phyloP scores from a whole-genome alignment of 37 sponge, comb jelly and placozoan genomes.

The Petrosia ficiformis region DNA sequence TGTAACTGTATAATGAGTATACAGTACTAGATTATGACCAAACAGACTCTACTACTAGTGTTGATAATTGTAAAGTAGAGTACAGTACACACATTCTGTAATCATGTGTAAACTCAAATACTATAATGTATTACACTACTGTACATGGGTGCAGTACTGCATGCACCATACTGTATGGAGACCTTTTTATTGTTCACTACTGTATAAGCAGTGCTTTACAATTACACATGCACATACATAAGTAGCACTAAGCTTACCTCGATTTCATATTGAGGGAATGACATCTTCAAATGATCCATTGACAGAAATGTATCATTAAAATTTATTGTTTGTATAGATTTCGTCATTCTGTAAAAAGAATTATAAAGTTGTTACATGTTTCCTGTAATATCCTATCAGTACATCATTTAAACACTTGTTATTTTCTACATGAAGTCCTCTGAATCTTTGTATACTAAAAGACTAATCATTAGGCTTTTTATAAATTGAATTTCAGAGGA shows the following conservation, averaged over 20 bases:
- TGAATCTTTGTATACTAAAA: too few species aligned
- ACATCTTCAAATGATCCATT: conserved; percentile 72
- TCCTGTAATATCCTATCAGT: too few species aligned
- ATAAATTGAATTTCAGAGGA: too few species aligned
- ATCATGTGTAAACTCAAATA: too few species aligned
- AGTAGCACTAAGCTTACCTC: conserved; percentile 30
- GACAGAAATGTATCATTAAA: conserved; percentile 97
- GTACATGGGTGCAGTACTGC: neutral
- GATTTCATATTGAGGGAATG: conserved; percentile 76
- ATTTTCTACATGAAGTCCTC: too few species aligned
- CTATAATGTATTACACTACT: neutral
- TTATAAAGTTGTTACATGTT: conserved; percentile 1
- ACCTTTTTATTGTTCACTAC: neutral
- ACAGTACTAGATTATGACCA: too few species aligned
- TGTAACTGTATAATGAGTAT: too few species aligned
- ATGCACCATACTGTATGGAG: neutral
- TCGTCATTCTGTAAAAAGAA: conserved; percentile 40
- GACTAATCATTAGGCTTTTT: too few species aligned
- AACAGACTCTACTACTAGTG: too few species aligned
- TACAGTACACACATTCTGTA: too few species aligned
- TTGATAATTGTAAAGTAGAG: too few species aligned
- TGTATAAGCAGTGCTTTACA: neutral
- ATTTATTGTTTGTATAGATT: conserved; percentile 46
- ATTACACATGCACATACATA: neutral
- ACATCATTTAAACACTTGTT: neutral